These are phyloP conservation scores for Silurus meridionalis DNA, from an alignment of 2,113 vertebrate genomes.

Conservation along the genomic window DNA sequence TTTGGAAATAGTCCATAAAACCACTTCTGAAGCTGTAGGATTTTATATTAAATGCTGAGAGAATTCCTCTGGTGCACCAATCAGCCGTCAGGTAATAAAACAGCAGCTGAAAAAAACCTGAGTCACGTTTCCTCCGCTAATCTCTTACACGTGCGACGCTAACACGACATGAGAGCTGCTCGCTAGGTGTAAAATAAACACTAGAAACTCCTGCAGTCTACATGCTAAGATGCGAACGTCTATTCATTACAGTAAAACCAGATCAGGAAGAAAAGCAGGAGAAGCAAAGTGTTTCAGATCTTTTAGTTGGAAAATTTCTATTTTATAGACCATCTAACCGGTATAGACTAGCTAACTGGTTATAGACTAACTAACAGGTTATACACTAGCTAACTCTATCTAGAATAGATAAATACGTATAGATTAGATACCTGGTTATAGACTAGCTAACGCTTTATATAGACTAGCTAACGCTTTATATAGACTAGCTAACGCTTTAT, in stretches of 20 bases:
- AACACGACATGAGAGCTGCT: background rate
- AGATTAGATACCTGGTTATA: no score
- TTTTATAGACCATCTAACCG: no score
- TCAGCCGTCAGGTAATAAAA: background rate
- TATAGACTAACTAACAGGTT: no score
- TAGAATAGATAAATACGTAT: no score
- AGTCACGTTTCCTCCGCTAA: background rate
- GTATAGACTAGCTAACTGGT: no score
- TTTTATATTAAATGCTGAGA: background rate
- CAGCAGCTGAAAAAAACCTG: background rate
- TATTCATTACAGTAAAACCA: background rate
- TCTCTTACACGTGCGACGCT: background rate
- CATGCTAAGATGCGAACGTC: background rate
- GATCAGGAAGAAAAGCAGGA: background rate
- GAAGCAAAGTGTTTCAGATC: background rate
- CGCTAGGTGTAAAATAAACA: background rate
- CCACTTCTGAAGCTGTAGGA: background rate
- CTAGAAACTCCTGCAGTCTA: background rate
- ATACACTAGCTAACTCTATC: no score
- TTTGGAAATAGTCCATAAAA: background rate
- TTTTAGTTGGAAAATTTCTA: no score
- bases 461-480: no score
- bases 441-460: no score
- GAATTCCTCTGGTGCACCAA: background rate
- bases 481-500: no score